Conservation (phyloP, 2,888 invertebrate species). For the Malachius bipustulatus region DNA sequence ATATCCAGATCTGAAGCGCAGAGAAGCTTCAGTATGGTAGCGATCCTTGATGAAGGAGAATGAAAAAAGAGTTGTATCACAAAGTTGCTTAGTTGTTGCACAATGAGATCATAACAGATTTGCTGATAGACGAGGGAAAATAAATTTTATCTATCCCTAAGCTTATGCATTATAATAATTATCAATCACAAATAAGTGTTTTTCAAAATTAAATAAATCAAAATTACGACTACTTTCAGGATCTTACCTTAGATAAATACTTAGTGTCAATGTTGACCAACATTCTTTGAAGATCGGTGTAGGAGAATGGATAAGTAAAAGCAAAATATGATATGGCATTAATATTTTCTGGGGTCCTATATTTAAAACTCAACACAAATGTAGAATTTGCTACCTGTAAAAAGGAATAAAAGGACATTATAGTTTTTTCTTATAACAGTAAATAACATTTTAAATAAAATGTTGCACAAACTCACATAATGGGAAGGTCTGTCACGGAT, state of each 20-base stretch:
- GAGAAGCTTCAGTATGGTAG: too few relatives aligned
- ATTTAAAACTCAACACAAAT: conserved; percentile 64
- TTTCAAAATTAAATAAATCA: too few relatives aligned
- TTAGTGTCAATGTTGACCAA: conserved; percentile 55
- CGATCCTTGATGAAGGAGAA: too few relatives aligned
- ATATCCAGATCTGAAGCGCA: too few relatives aligned
- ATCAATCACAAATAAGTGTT: too few relatives aligned
- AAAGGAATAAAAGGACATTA: conserved; percentile 15
- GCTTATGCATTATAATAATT: too few relatives aligned
- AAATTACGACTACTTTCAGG: too few relatives aligned
- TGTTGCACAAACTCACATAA: conserved; percentile 44
- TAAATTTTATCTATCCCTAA: too few relatives aligned
- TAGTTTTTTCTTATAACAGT: neutral
- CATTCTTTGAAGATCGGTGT: conserved; percentile 65
- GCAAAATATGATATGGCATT: conserved; percentile 74
- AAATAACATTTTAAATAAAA: neutral
- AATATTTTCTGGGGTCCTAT: conserved; percentile 55
- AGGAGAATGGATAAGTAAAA: conserved; percentile 84
- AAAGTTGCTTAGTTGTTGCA: too few relatives aligned
- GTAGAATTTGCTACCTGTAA: conserved; percentile 58
- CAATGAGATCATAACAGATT: too few relatives aligned
- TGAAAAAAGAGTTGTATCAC: too few relatives aligned
- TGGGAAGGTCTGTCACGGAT: conserved; percentile 69
- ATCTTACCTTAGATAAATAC: conserved; percentile 39
- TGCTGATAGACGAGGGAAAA: too few relatives aligned